A percentile compares a stretch with the other conserved stretches of the same genome.
These are phyloP conservation scores for Mesitornis unicolor DNA, from an alignment of 2,113 vertebrate species.

Conservation along the genomic window DNA sequence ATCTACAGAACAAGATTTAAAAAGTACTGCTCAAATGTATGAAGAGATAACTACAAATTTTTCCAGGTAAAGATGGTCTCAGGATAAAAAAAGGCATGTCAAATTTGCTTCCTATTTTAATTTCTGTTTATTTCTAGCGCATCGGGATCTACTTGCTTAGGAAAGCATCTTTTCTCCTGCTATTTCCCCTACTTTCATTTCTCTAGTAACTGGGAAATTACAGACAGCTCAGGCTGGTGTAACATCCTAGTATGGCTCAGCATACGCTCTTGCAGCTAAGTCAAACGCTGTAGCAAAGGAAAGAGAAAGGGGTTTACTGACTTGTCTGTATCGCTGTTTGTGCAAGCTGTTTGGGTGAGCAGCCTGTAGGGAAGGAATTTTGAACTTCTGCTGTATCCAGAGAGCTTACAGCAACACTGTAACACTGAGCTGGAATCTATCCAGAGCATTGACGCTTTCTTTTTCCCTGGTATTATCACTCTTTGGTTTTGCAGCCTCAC, in stretches of 20 bases:
- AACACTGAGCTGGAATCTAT: not conserved
- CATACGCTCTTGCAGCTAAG: not conserved
- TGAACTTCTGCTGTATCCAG: not conserved
- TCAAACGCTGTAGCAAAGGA: not conserved
- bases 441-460: not conserved
- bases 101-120: not conserved
- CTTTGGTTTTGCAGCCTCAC: not conserved
- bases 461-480: not conserved
- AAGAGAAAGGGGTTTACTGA: not conserved
- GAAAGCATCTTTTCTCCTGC: not conserved
- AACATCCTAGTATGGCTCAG: not conserved
- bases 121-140: not conserved
- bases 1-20: not conserved
- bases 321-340: not conserved
- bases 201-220: not conserved
- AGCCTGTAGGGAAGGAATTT: not conserved
- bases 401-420: too few relatives aligned
- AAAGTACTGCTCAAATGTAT: not conserved
- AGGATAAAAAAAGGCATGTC: not conserved
- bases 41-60: not conserved
- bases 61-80: not conserved
- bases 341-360: not conserved
- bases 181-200: not conserved
- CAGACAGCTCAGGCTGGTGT: not conserved
- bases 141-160: not conserved